Conservation (phyloP, 2,797 vertebrate species). For the Tokudaia tokunoshimensis region DNA sequence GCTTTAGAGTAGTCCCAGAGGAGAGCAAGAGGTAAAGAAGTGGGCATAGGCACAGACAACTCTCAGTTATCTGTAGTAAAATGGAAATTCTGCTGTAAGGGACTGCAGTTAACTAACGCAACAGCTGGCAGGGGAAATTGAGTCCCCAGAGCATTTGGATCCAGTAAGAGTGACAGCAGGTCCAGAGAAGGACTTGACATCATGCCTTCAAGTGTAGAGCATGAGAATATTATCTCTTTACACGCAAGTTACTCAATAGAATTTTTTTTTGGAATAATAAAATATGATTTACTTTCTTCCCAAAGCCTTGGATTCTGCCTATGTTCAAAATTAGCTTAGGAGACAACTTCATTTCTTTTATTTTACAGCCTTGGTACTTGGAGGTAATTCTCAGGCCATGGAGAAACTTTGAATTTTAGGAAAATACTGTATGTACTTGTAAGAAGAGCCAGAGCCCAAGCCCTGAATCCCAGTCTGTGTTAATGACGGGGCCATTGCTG, state of each 20-base stretch:
- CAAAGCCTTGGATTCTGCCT: not conserved
- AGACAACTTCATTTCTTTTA: not conserved
- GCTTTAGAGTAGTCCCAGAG: not conserved
- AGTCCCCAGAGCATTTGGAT: not conserved
- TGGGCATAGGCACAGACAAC: not conserved
- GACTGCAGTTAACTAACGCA: not conserved
- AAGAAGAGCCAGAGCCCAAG: not conserved
- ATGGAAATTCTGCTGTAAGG: not conserved
- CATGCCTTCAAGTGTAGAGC: not conserved
- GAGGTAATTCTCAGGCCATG: not conserved
- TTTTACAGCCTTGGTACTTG: not conserved
- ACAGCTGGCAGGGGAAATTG: not conserved
- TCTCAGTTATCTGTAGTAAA: too few relatives aligned
- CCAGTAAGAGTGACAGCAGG: fast-evolving
- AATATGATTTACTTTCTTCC: conserved; percentile 52
- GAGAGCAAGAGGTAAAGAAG: not conserved
- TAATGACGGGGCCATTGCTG: not conserved
- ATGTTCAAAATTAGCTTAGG: not conserved
- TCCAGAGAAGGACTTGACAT: not conserved
- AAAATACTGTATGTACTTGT: not conserved
- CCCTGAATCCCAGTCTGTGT: not conserved
- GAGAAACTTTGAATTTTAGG: not conserved
- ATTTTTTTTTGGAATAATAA: not conserved
- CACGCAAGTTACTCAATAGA: not conserved
- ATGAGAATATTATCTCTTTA: not conserved